Evolutionary conservation across 2,113 vertebrate genomes (phyloP).

Genomic region (Motacilla alba): DNA sequence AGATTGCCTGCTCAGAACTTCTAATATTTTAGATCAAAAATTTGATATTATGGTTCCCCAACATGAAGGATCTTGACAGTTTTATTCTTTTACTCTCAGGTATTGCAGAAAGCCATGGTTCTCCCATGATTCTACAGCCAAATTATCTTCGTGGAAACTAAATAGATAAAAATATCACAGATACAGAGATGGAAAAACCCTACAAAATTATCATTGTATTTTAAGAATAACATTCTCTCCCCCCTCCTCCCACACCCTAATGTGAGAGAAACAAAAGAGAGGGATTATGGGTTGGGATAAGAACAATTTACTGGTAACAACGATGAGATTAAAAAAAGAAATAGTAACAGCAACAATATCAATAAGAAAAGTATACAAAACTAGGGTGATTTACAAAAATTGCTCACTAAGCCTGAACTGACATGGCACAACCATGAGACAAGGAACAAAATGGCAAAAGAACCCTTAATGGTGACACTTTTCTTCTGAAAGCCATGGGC

Average conservation of each 20-base stretch:
- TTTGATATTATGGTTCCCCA: accelerated
- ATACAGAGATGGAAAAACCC: not conserved
- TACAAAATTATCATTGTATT: not conserved
- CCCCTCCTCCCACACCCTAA: not conserved
- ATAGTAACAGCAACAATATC: not conserved
- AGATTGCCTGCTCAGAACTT: not conserved
- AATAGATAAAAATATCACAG: not conserved
- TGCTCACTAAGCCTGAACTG: not conserved
- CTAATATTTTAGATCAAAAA: not conserved
- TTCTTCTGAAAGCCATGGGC: accelerated
- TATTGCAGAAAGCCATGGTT: not conserved
- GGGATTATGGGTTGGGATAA: not conserved
- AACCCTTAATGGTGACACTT: accelerated
- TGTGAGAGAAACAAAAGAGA: not conserved
- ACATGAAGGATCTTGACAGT: not conserved
- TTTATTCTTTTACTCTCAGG: not conserved
- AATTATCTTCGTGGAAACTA: not conserved
- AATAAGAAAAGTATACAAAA: not conserved
- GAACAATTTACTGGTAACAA: not conserved
- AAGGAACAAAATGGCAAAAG: not conserved
- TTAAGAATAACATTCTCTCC: not conserved
- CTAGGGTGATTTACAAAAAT: not conserved
- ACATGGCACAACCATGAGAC: not conserved
- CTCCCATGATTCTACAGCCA: not conserved
- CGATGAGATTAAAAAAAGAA: not conserved